phyloP scores from a whole-genome alignment of 2,797 vertebrate genomes.

The Apogon hyalosoma region DNA sequence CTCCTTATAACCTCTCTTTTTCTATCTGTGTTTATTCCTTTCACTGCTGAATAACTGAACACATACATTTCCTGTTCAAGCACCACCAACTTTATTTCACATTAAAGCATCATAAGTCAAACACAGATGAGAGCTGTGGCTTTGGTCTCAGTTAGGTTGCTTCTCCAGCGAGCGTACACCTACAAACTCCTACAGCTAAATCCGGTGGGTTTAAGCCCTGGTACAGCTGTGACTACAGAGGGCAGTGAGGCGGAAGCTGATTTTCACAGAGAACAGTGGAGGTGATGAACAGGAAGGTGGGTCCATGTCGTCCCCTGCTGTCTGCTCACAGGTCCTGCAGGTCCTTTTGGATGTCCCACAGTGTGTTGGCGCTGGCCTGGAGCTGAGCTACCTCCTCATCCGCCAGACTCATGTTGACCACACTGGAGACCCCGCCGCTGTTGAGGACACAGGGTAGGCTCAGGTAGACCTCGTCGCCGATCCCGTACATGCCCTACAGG shows the following conservation, averaged over 20 bases:
- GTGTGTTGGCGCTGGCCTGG: constrained; percentile 89
- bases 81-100: constrained; percentile 60
- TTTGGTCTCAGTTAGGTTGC: constrained; percentile 13
- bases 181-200: constrained; percentile 46
- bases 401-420: constrained; percentile 95
- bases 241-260: constrained; percentile 18
- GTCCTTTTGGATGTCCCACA: constrained; percentile 96
- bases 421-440: constrained; percentile 86
- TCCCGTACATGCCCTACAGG: constrained; percentile 91
- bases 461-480: constrained; percentile 91
- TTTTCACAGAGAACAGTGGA: constrained; percentile 15
- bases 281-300: background rate
- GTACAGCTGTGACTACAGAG: constrained; percentile 32
- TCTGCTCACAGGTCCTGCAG: constrained; percentile 87
- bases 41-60: constrained; percentile 17
- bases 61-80: background rate
- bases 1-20: too few species aligned
- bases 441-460: constrained; percentile 93
- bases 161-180: constrained; percentile 14
- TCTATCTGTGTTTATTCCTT: background rate
- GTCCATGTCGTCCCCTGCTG: constrained; percentile 39
- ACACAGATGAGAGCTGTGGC: constrained; percentile 21
- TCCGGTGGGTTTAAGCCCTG: constrained; percentile 14
- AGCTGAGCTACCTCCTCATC: constrained; percentile 90
- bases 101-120: constrained; percentile 41